A percentile compares a stretch with the other conserved stretches of the same genome.
Conservation (phyloP, 2,797 vertebrate genomes). For the Nasua narica region DNA sequence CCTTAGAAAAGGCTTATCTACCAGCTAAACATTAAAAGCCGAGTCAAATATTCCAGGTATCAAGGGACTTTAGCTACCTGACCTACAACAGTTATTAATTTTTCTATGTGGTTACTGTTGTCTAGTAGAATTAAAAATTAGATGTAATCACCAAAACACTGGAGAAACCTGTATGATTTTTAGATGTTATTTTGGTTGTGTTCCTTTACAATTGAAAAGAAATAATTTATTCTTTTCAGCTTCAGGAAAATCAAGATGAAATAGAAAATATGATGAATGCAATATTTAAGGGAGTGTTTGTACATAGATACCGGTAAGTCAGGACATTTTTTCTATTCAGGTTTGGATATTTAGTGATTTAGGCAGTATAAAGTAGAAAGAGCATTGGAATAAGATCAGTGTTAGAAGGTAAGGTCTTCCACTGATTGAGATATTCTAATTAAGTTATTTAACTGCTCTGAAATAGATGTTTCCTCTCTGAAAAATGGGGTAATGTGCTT, state of each 20-base stretch:
- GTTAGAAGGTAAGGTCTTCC: background rate
- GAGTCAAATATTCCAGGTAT: constrained; percentile 34
- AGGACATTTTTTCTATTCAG: background rate
- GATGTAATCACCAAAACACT: background rate
- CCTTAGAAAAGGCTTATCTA: background rate
- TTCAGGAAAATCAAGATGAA: constrained; percentile 99
- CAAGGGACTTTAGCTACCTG: background rate
- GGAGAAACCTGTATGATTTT: background rate
- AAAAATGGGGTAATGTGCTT: background rate
- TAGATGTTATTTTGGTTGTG: constrained; percentile 13
- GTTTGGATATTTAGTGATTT: background rate
- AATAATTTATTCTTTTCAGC: constrained; percentile 84
- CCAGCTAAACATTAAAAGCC: background rate
- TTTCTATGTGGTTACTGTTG: background rate
- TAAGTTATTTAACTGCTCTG: constrained; percentile 20
- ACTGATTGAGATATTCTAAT: background rate
- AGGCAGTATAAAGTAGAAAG: background rate
- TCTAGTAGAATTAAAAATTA: constrained; percentile 31
- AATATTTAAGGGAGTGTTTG: constrained; percentile 99
- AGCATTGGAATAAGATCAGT: background rate
- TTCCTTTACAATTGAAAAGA: constrained; percentile 35
- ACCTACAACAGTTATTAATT: background rate
- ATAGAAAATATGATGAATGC: constrained; percentile 99
- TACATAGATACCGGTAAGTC: constrained; percentile 97
- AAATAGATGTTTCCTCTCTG: background rate